phyloP scores from a whole-genome alignment of 2,888 invertebrate genomes.

The Bembecia ichneumoniformis region DNA sequence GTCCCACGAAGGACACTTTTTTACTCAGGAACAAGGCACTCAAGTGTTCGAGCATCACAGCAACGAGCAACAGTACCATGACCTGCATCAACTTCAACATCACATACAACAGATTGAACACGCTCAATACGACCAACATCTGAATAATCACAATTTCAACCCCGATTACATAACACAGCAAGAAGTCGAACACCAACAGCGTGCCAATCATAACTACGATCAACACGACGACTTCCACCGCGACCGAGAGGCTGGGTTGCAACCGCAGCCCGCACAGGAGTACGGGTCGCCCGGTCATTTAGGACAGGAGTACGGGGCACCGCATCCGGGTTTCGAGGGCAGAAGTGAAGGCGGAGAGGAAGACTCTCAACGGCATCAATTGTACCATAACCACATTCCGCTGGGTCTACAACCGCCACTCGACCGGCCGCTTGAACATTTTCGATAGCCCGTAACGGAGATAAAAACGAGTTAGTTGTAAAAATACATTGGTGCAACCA shows the following conservation, averaged over 20 bases:
- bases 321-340: slow-evolving; percentile 42
- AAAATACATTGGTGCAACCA: not conserved
- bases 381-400: slow-evolving; percentile 60
- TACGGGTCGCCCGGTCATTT: slow-evolving; percentile 14
- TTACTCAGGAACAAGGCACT: slow-evolving; percentile 49
- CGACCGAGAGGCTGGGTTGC: slow-evolving; percentile 15
- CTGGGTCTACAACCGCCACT: slow-evolving; percentile 57
- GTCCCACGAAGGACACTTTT: slow-evolving; percentile 36
- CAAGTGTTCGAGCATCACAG: slow-evolving; percentile 54
- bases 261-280: slow-evolving; percentile 22
- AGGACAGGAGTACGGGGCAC: slow-evolving; percentile 44
- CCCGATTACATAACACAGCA: slow-evolving; percentile 25
- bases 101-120: slow-evolving; percentile 57
- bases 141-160: slow-evolving; percentile 17
- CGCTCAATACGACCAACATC: slow-evolving; percentile 32
- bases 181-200: slow-evolving; percentile 23
- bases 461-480: not conserved
- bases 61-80: slow-evolving; percentile 38
- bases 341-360: slow-evolving; percentile 33
- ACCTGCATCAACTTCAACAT: slow-evolving; percentile 48
- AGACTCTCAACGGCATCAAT: slow-evolving; percentile 21
- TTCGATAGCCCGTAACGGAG: slow-evolving; percentile 30
- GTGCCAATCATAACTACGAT: slow-evolving; percentile 20
- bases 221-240: slow-evolving; percentile 24
- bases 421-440: slow-evolving; percentile 58